Conservation (phyloP, 2,888 invertebrate genomes). For the Laspeyria flexula region DNA sequence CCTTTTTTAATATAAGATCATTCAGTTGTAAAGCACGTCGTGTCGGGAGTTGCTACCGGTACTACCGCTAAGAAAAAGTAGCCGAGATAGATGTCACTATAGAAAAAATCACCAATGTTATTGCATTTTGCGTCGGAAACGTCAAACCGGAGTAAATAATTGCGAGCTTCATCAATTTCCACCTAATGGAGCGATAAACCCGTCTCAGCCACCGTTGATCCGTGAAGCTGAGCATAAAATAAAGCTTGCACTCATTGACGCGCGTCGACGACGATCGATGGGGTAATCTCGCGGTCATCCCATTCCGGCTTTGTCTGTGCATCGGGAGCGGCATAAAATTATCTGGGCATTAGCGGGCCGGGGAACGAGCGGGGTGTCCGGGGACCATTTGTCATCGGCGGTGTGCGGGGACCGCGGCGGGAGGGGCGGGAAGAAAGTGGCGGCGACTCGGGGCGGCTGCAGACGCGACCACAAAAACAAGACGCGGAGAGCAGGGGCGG, state of each 20-base stretch:
- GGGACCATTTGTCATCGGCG: slow-evolving; percentile 85
- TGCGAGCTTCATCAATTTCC: slow-evolving; percentile 61
- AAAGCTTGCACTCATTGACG: slow-evolving; percentile 76
- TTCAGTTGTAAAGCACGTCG: slow-evolving; percentile 57
- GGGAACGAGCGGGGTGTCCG: slow-evolving; percentile 70
- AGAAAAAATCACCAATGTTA: slow-evolving; percentile 26
- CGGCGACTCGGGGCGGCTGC: slow-evolving; percentile 79
- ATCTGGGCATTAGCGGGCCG: slow-evolving; percentile 80
- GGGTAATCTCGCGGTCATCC: slow-evolving; percentile 80
- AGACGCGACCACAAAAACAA: slow-evolving; percentile 85
- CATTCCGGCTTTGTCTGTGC: slow-evolving; percentile 70
- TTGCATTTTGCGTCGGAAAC: slow-evolving; percentile 36
- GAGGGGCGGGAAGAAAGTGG: slow-evolving; percentile 69
- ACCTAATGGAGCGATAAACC: slow-evolving; percentile 69
- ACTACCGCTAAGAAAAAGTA: slow-evolving; percentile 40
- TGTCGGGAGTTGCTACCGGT: slow-evolving; percentile 36
- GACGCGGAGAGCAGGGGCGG: slow-evolving; percentile 77
- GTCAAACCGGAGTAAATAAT: slow-evolving; percentile 41
- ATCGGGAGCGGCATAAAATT: slow-evolving; percentile 80
- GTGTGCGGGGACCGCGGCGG: slow-evolving; percentile 49
- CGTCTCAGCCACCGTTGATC: slow-evolving; percentile 65
- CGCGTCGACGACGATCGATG: slow-evolving; percentile 73
- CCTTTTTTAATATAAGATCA: slow-evolving; percentile 54
- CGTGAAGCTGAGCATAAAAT: slow-evolving; percentile 74
- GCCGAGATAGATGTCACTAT: slow-evolving; percentile 30